Evolutionary conservation across 2,113 vertebrate genomes (phyloP).

Genomic region (Naja naja): DNA sequence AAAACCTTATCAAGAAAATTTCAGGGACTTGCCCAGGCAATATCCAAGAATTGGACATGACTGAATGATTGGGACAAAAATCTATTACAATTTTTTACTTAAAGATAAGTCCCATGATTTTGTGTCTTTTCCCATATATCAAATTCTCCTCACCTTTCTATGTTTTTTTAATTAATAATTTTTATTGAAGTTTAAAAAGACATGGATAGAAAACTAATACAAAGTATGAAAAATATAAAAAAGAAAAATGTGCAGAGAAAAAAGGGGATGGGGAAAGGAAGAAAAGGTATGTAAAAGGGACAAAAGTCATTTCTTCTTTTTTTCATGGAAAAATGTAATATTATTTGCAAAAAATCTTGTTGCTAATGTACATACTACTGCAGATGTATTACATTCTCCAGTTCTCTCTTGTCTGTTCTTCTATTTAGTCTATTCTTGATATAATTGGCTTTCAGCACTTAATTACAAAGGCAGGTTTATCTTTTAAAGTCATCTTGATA

Average conservation of each 20-base stretch:
- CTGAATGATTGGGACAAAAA: not conserved
- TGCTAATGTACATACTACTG: not conserved
- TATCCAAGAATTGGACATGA: not conserved
- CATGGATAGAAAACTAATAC: too few species aligned
- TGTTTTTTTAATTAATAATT: not conserved
- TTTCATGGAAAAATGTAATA: not conserved
- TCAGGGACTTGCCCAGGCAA: not conserved
- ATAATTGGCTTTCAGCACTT: not conserved
- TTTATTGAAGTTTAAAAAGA: too few species aligned
- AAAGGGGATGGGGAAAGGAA: too few species aligned
- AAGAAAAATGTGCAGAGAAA: too few species aligned
- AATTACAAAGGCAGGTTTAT: not conserved
- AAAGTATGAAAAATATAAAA: too few species aligned
- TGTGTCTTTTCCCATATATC: not conserved
- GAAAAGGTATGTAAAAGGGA: too few species aligned
- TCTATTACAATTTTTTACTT: not conserved
- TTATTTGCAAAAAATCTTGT: conserved; percentile 17
- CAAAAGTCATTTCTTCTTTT: not conserved
- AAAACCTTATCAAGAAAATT: not conserved
- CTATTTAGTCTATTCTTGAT: not conserved
- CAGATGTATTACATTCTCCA: not conserved
- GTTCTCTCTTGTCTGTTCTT: not conserved
- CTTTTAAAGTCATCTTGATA: not conserved
- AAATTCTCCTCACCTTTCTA: not conserved
- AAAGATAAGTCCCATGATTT: not conserved